Conservation (phyloP, 1,140 invertebrate genomes). For the Brachionus manjavacas region DNA sequence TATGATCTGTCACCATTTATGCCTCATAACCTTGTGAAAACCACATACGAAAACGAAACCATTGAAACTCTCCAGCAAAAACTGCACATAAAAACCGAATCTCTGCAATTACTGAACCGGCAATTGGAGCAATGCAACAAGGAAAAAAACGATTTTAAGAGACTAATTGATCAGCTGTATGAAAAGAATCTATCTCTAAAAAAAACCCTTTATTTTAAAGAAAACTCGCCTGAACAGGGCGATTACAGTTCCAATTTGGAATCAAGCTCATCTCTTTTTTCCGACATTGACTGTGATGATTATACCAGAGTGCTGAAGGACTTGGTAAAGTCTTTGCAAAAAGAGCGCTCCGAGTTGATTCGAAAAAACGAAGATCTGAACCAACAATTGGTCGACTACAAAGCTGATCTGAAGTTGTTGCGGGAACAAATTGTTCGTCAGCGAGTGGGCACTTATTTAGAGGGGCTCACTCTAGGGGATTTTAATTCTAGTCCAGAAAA, state of each 20-base stretch:
- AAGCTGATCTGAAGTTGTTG: background rate
- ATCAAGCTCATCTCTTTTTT: conserved; percentile 5
- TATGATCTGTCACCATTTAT: conserved; percentile 29
- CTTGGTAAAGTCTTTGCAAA: conserved; percentile 15
- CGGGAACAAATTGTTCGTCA: conserved; percentile 25
- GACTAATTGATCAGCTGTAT: conserved; percentile 17
- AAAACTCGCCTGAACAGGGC: background rate
- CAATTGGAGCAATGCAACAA: conserved; percentile 31
- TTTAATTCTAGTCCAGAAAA: background rate
- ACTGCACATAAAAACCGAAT: conserved; percentile 31
- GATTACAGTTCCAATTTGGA: background rate
- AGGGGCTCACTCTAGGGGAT: background rate
- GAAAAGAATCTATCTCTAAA: conserved; percentile 37
- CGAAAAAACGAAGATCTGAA: conserved; percentile 9
- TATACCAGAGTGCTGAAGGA: conserved; percentile 32
- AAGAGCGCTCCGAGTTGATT: background rate
- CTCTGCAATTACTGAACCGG: background rate
- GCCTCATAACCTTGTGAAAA: background rate
- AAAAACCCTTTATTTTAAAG: conserved; percentile 11
- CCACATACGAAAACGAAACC: background rate
- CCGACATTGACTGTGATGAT: conserved; percentile 38
- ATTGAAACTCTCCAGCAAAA: conserved; percentile 9
- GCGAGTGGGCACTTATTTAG: conserved; percentile 8
- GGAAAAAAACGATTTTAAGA: conserved; percentile 35
- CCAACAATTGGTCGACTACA: background rate